Conservation (phyloP, 1,140 invertebrate genomes). For the Drosophila pruinosa region DNA sequence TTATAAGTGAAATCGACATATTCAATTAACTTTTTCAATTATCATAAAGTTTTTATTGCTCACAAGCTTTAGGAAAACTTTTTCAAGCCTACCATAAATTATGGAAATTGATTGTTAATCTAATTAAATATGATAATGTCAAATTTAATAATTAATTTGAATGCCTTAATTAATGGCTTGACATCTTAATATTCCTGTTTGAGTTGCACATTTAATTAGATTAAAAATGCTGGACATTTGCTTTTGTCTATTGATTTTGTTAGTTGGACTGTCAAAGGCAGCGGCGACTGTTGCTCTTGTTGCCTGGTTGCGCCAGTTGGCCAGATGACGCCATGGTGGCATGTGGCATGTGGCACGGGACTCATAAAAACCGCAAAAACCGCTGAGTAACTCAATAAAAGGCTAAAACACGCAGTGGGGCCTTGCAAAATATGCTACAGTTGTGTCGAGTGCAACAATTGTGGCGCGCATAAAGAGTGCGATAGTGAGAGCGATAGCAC, state of each 20-base stretch:
- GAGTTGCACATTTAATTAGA: slow-evolving; percentile 16
- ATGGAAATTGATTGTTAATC: not conserved
- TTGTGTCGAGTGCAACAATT: slow-evolving; percentile 67
- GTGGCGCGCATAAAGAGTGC: slow-evolving; percentile 11
- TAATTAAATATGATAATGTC: not conserved
- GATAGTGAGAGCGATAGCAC: not conserved
- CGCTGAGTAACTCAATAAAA: slow-evolving; percentile 52
- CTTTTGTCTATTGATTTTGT: slow-evolving; percentile 21
- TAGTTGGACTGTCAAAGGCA: not conserved
- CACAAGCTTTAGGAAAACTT: not conserved
- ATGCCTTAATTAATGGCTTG: slow-evolving; percentile 1
- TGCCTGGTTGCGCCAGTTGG: not conserved
- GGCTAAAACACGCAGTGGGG: slow-evolving; percentile 25
- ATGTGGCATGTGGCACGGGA: slow-evolving; percentile 28
- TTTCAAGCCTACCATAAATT: not conserved
- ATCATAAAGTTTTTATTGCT: not conserved
- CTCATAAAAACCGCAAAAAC: slow-evolving; percentile 40
- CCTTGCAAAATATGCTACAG: slow-evolving; percentile 25
- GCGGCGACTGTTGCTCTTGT: slow-evolving; percentile 7
- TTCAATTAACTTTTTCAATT: not conserved
- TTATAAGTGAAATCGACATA: not conserved
- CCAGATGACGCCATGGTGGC: slow-evolving; percentile 39
- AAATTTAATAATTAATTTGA: not conserved
- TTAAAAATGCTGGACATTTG: slow-evolving; percentile 19
- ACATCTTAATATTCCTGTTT: not conserved